These are phyloP conservation scores for Sphaerophoria taeniata DNA, from an alignment of 2,888 invertebrate genomes.

Conservation along the genomic window DNA sequence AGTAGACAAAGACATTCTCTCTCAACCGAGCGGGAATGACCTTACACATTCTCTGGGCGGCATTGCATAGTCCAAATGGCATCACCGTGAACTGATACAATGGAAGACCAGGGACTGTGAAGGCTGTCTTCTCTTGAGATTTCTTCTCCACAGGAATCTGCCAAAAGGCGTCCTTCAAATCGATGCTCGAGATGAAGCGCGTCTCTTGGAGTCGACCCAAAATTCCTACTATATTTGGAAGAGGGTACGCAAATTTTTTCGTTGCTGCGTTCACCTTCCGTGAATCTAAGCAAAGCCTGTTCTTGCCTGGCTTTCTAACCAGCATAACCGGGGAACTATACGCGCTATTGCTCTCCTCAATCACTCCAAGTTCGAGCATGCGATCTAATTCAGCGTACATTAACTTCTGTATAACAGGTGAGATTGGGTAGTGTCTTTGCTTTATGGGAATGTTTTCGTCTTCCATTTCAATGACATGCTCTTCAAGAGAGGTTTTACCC, in stretches of 20 bases:
- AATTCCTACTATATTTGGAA: neutral
- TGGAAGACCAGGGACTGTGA: neutral
- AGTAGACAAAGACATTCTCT: constrained; percentile 11
- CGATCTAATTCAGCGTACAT: neutral
- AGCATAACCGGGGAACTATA: constrained; percentile 1
- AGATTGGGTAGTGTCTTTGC: constrained; percentile 17
- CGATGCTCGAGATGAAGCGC: neutral
- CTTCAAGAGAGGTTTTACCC: neutral
- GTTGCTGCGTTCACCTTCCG: neutral
- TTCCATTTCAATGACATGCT: constrained; percentile 20
- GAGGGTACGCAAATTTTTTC: constrained; percentile 1
- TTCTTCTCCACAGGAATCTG: constrained; percentile 13
- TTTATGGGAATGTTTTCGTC: neutral
- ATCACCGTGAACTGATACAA: neutral
- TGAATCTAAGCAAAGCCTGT: neutral
- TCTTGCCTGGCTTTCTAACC: neutral
- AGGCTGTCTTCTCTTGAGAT: neutral
- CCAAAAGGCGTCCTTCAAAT: constrained; percentile 15
- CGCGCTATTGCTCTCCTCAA: constrained; percentile 1
- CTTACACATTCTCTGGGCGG: constrained; percentile 2
- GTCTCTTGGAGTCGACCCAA: constrained; percentile 3
- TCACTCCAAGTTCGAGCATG: constrained; percentile 1
- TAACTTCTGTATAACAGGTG: constrained; percentile 17
- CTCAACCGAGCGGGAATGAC: constrained; percentile 36
- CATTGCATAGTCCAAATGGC: constrained; percentile 4